Evolutionary conservation across 1,140 invertebrate species (phyloP).

Genomic region (Lucilia cuprina): DNA sequence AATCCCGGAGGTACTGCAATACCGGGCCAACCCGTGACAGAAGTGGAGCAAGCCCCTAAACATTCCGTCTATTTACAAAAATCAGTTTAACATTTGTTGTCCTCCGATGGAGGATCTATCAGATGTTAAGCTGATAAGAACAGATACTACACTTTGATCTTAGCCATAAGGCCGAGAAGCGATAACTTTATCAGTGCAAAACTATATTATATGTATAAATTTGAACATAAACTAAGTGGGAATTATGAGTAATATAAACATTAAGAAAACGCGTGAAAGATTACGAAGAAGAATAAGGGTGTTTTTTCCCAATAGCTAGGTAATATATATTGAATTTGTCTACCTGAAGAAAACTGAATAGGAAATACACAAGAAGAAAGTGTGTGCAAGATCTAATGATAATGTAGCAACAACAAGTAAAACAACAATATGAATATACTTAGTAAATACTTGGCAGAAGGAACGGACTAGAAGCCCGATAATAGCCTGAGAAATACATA

Average conservation of each 20-base stretch:
- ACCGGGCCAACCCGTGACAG: slow-evolving; percentile 66
- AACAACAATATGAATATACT: no score
- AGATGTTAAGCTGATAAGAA: slow-evolving; percentile 72
- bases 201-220: neutral
- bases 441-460: no score
- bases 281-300: neutral
- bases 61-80: slow-evolving; percentile 59
- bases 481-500: no score
- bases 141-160: slow-evolving; percentile 66
- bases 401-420: no score
- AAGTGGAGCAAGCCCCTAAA: slow-evolving; percentile 66
- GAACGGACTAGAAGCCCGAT: no score
- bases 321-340: no score
- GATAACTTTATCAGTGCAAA: slow-evolving; percentile 46
- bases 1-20: slow-evolving; percentile 64
- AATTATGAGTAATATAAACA: no score
- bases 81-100: slow-evolving; percentile 67
- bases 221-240: neutral
- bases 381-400: no score
- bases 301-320: no score
- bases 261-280: no score
- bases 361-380: no score
- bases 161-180: slow-evolving; percentile 64
- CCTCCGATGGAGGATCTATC: slow-evolving; percentile 66
- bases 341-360: no score